phyloP scores from a whole-genome alignment of 30 jellyfish, hydroid and myxozoan genomes.

The Aurelia aurita complex sp. Pacific region DNA sequence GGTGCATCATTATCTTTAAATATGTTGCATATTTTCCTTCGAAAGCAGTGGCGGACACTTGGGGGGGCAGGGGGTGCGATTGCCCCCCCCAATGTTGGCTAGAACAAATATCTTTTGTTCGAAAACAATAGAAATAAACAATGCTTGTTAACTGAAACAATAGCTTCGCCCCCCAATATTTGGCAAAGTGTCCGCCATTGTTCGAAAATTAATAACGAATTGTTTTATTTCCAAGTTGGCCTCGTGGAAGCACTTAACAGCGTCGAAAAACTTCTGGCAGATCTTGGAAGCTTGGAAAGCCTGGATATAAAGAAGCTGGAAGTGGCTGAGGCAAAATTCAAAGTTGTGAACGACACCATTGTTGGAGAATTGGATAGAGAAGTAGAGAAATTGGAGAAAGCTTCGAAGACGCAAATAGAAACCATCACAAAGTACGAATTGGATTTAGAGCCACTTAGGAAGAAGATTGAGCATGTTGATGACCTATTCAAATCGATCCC shows the following conservation, averaged over 20 bases:
- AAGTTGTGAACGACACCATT: constrained; percentile 65
- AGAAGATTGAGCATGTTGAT: constrained; percentile 54
- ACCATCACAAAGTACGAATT: constrained; percentile 44
- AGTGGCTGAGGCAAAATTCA: constrained; percentile 88
- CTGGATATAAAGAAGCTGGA: constrained; percentile 73
- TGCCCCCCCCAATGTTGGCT: too few relatives aligned
- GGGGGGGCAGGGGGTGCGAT: background rate
- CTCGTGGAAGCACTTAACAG: constrained; percentile 70
- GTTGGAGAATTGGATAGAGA: constrained; percentile 65
- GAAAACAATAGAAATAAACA: too few relatives aligned
- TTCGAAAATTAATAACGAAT: background rate
- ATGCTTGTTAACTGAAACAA: too few relatives aligned
- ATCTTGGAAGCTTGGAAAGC: constrained; percentile 48
- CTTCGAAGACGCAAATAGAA: constrained; percentile 42
- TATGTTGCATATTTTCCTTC: too few relatives aligned
- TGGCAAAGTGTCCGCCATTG: background rate
- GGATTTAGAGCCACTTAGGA: constrained; percentile 79
- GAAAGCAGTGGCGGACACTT: background rate
- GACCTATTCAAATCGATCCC: constrained; percentile 58
- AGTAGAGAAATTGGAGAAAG: constrained; percentile 45
- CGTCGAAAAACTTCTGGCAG: constrained; percentile 75
- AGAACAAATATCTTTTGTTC: too few relatives aligned
- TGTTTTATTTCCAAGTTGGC: constrained; percentile 1
- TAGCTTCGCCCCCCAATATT: too few relatives aligned
- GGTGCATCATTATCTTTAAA: too few relatives aligned